A percentile compares a stretch with the other conserved stretches of the same genome.
These are phyloP conservation scores for Amphiprion ocellaris DNA, from an alignment of 2,113 vertebrate genomes.

Conservation along the genomic window DNA sequence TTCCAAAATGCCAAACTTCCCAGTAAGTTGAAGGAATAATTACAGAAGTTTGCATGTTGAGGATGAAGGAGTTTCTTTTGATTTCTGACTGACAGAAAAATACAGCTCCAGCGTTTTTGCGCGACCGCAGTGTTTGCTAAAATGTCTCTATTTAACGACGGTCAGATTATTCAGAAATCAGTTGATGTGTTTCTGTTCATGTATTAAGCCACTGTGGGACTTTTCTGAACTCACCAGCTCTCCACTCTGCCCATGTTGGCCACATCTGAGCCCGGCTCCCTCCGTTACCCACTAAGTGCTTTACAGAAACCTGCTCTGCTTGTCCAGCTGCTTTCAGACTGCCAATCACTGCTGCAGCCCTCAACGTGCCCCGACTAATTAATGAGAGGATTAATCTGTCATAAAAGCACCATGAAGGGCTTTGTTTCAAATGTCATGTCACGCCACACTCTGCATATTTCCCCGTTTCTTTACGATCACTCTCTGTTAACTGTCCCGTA, in stretches of 20 bases:
- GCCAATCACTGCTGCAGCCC: conserved; percentile 87
- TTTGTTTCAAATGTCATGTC: conserved; percentile 64
- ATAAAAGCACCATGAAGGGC: conserved; percentile 55
- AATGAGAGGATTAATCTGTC: conserved; percentile 57
- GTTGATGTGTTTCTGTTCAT: conserved; percentile 29
- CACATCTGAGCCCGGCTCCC: conserved; percentile 80
- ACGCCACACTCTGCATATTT: conserved; percentile 21
- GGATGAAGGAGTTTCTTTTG: conserved; percentile 3
- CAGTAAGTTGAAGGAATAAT: not conserved
- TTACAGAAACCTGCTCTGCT: conserved; percentile 85
- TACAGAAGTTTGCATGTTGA: not conserved
- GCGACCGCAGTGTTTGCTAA: not conserved
- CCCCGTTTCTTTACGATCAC: conserved; percentile 82
- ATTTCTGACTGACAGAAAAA: conserved; percentile 32
- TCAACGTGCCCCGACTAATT: conserved; percentile 84
- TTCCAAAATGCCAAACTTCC: not conserved
- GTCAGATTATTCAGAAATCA: conserved; percentile 28
- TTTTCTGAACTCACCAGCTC: conserved; percentile 76
- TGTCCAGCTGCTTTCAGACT: conserved; percentile 88
- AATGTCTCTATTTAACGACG: conserved; percentile 30
- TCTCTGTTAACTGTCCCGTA: conserved; percentile 86
- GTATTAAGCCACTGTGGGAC: conserved; percentile 64
- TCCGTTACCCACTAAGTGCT: conserved; percentile 90
- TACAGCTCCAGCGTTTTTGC: conserved; percentile 7
- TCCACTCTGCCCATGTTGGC: conserved; percentile 56